Evolutionary conservation across 2,113 vertebrate genomes (phyloP).

Genomic region (Leucopsar rothschildi): DNA sequence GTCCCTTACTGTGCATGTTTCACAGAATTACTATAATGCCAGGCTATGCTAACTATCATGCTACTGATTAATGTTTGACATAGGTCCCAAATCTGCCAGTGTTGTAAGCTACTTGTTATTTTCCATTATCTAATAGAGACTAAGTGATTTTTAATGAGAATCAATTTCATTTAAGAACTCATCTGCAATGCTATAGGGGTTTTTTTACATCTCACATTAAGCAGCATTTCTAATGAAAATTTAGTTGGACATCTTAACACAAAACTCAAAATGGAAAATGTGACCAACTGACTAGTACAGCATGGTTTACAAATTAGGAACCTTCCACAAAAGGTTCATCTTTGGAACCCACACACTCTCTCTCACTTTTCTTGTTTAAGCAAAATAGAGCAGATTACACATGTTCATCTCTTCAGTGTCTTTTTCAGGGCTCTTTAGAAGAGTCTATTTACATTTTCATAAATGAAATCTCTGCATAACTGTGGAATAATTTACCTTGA

Average conservation of each 20-base stretch:
- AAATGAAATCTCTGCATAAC: neutral
- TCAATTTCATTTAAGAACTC: neutral
- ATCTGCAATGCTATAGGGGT: neutral
- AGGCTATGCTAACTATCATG: neutral
- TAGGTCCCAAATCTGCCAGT: neutral
- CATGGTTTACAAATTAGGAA: neutral
- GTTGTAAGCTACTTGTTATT: neutral
- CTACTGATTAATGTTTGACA: neutral
- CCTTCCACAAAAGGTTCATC: neutral
- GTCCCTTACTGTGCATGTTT: neutral
- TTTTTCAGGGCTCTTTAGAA: neutral
- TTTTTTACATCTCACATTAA: neutral
- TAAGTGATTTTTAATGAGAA: neutral
- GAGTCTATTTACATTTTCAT: neutral
- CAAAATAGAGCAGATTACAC: neutral
- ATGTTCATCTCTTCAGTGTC: neutral
- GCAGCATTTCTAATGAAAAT: neutral
- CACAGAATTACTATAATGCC: neutral
- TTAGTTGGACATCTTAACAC: neutral
- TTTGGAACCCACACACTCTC: neutral
- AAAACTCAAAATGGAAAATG: neutral
- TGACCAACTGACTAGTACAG: neutral
- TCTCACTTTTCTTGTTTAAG: neutral
- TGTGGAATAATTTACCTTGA: neutral
- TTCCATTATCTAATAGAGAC: neutral